Conservation (phyloP, 2,113 vertebrate genomes). For the Irena cyanogastra region DNA sequence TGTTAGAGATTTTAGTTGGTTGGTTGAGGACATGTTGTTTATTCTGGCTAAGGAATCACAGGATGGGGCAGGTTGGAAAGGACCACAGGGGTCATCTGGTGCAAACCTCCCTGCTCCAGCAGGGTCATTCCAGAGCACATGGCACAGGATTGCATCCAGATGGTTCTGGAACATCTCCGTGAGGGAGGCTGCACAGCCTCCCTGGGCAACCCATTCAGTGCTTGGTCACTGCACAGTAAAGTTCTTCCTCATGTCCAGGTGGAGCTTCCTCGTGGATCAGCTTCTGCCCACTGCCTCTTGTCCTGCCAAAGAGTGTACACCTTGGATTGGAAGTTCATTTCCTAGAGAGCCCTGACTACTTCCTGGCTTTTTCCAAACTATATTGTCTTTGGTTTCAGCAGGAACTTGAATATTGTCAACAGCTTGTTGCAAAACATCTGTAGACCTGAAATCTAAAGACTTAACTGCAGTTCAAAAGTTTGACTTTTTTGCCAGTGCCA, state of each 20-base stretch:
- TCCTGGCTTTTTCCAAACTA: not conserved
- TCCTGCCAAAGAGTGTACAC: not conserved
- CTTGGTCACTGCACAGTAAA: too few species aligned
- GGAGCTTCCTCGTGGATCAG: not conserved
- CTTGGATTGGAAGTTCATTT: not conserved
- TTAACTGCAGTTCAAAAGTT: not conserved
- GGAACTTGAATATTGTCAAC: slow-evolving; percentile 24
- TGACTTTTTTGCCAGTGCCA: not conserved
- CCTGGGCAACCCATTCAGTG: not conserved
- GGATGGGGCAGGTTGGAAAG: not conserved
- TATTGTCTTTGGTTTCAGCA: not conserved
- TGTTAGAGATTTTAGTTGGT: not conserved
- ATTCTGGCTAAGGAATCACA: not conserved
- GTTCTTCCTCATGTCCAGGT: not conserved
- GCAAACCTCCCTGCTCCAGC: not conserved
- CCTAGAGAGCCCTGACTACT: not conserved
- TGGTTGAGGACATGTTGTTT: not conserved
- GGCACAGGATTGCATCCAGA: not conserved
- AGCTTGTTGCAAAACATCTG: slow-evolving; percentile 36
- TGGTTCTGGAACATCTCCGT: not conserved
- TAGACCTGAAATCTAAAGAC: not conserved
- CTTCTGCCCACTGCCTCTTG: not conserved
- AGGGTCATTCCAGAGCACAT: not conserved
- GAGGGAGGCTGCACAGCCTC: not conserved
- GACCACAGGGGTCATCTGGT: not conserved